Evolutionary conservation across 2,797 vertebrate genomes (phyloP), one percentile per base, ranked within the genome.

Genomic region (Paratrypauchen microcephalus): DNA sequence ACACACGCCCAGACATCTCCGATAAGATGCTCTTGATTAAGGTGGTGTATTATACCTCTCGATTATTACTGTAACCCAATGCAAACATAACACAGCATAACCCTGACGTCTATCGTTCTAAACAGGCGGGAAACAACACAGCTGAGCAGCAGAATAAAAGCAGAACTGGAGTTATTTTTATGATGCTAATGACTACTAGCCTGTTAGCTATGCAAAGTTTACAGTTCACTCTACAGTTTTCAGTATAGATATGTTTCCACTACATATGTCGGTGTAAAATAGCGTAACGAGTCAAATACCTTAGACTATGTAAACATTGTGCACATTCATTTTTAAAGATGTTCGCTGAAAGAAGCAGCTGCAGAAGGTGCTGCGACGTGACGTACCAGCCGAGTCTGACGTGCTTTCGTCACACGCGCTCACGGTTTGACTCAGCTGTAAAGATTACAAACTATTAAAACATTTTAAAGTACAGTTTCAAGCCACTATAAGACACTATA

Each of bases 1-100:
- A 94, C 79, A 95, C 79, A 81, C 93, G 91, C 86, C 90, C 92
- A 83, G 93, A 95, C 96, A 97, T 98, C 73, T 73, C 94, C 86
- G 19, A 67, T 18, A 23, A 24, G 4, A 55, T 55, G 55, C 28
- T 67, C 50, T 36, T 60, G 9, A n/a, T 23, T 23, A 32, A 18
- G 4, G 21, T 41, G 24, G 32, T 15, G 47, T 11, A 62, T 58
- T 28, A 50, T 71, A 52, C 21, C 57, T 12, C 24, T 12, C 24
- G 2, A 6, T 30, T 52, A 0, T 52, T 9, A 36, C 59, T 72
- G 11, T 15, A 24, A 32, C 21, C 65, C 32, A 16, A 54, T 23
- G 19, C 21, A 15, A 52, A n/a, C 15, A n/a, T 36, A 60, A 19
- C 28, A 36, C 11, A 23, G 19, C 4, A 6, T 61, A 39, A n/a